phyloP scores from a whole-genome alignment of 2,888 invertebrate genomes.

The Argyra leucocephala region DNA sequence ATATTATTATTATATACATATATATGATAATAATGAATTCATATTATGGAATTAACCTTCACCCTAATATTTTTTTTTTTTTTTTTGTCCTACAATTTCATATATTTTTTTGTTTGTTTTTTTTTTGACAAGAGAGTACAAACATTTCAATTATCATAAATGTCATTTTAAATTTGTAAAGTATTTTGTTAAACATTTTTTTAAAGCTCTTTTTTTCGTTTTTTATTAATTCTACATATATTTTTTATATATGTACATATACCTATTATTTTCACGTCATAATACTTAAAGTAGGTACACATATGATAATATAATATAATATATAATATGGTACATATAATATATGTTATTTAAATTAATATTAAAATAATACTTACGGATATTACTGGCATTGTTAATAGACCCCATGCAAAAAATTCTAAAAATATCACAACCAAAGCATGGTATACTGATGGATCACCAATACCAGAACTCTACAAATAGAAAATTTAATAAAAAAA shows the following conservation, averaged over 20 bases:
- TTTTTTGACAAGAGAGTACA: background rate
- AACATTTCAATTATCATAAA: conserved; percentile 1
- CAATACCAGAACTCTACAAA: conserved; percentile 72
- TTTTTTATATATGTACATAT: too few relatives aligned
- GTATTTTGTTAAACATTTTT: background rate
- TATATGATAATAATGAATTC: too few relatives aligned
- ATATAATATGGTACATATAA: too few relatives aligned
- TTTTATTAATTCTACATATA: too few relatives aligned
- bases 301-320: too few relatives aligned
- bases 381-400: conserved; percentile 96
- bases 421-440: conserved; percentile 98
- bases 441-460: conserved; percentile 94
- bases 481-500: conserved; percentile 29
- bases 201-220: background rate
- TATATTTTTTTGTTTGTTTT: too few relatives aligned
- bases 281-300: too few relatives aligned
- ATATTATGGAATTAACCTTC: conserved; percentile 7
- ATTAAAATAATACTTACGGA: conserved; percentile 33
- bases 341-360: conserved; percentile 7
- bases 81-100: background rate
- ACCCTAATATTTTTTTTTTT: too few relatives aligned
- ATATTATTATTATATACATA: too few relatives aligned
- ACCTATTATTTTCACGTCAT: too few relatives aligned
- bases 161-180: background rate
- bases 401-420: conserved; percentile 99